Evolutionary conservation across 2,888 invertebrate species (phyloP), one percentile per base, ranked within the genome.

Genomic region (Epistrophe grossulariae): DNA sequence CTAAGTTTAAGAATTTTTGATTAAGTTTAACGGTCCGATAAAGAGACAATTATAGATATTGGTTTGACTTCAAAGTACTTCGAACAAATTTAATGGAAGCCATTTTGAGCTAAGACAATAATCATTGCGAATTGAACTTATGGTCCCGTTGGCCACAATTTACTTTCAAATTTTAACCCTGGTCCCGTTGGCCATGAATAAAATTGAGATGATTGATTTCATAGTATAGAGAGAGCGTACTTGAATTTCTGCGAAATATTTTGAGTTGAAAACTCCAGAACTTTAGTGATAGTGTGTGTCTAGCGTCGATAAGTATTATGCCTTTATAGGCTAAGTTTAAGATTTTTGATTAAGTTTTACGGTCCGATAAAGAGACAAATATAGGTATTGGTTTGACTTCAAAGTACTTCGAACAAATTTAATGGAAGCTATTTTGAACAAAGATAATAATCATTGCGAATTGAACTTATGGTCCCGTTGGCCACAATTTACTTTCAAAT

Each of bases 81-180:
- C 35, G 35, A 35, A 35, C 6, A 35, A 35, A 35, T 35, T 28
- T 28, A 4, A 28, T n/a, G 9, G 35, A 38, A 9, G 0, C 1
- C 9, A 2, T 8, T 38, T 38, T 38, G 9, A 38, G 35, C 35
- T 38, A 38, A 38, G 35, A 38, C 35, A 35, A 38, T 38, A 3
- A 38, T 10, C 10, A 38, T 9, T 38, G 38, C 38, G 38, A 38
- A 38, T 3, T 10, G 38, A 10, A 38, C 38, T 55, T 8, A 38
- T 10, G 52, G 52, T 55, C 52, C 52, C 24, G 52, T 55, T 55
- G 55, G 28, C 55, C 55, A 15, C 5, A 28, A 55, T 55, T 28
- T 6, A 55, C 19, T 15, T 15, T 55, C 28, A 7, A 24, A 55
- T 28, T 24, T 28, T 24, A 8, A 28, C 0, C 2, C 13, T 55